Evolutionary conservation across 2,888 invertebrate species (phyloP), one percentile per base, ranked within the genome.

Genomic region (Acronicta psi): DNA sequence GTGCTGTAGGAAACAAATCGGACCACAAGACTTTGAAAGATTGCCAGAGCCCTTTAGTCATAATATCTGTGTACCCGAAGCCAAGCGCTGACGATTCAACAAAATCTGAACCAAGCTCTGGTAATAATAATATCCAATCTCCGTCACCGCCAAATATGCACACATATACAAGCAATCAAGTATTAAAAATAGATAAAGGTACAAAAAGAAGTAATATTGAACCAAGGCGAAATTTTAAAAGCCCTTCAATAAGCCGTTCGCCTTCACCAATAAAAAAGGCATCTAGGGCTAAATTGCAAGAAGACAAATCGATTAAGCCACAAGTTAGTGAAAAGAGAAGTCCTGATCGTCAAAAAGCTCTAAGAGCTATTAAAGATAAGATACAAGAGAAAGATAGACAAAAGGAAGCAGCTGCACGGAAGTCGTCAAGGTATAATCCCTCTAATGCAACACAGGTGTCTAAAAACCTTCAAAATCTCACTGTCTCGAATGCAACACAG

Each of bases 1-100:
- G 64, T 11, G 53, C 55, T 38, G 56, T 59, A 18, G 60, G 51
- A 5, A 70, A 63, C 37, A 69, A 47, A 25, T 51, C 53, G 2
- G 61, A 77, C 31, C 23, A 59, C 14, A 57, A 61, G n/a, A 7
- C 41, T 38, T 51, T 63, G 9, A 69, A 68, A 45, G 72, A 68
- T 20, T 62, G 63, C 40, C 64, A 74, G 17, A 91, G 81, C 59
- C 93, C 93, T 16, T 59, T 93, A 17, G 89, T 93, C 2, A 81
- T 93, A 13, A 93, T 93, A 86, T 92, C 93, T 2, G 92, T 93
- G 3, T 93, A 89, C 72, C 89, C 90, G 13, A 87, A 86, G 56
- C 75, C 79, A 58, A 83, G 82, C 31, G 60, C 73, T n/a, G 55
- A 59, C 18, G 79, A 81, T 9, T 64, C 57, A 23, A 51, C 52